Evolutionary conservation across 2,113 vertebrate species (phyloP).

Genomic region (Butastur rufipennis): DNA sequence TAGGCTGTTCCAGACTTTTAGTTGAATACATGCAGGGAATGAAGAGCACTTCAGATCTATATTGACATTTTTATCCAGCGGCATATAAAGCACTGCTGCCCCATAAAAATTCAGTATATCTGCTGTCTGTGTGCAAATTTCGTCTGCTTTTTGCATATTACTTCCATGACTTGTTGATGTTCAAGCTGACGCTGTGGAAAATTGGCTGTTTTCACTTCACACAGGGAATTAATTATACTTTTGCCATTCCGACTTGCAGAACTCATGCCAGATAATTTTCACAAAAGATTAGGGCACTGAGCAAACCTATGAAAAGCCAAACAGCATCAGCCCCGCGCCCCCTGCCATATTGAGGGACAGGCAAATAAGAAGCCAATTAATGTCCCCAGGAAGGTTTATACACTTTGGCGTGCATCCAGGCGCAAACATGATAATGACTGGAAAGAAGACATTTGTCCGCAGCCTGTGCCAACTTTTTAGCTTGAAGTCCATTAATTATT

Average conservation of each 20-base stretch:
- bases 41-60: background rate
- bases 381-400: background rate
- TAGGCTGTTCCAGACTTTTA: background rate
- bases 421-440: background rate
- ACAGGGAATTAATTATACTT: slow-evolving; percentile 25
- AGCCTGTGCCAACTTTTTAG: background rate
- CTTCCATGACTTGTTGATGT: slow-evolving; percentile 1
- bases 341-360: background rate
- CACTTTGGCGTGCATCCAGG: background rate
- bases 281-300: background rate
- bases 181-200: background rate
- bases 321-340: background rate
- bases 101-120: background rate
- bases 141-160: background rate
- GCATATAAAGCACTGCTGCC: background rate
- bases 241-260: background rate
- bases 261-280: slow-evolving; percentile 20
- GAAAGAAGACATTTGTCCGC: background rate
- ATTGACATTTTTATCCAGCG: background rate
- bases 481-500: background rate
- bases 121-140: background rate
- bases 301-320: slow-evolving; percentile 2
- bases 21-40: background rate
- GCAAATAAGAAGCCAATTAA: background rate
- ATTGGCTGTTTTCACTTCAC: slow-evolving; percentile 12